phyloP scores from a whole-genome alignment of 1,140 invertebrate species.

The Anoplophora glabripennis region DNA sequence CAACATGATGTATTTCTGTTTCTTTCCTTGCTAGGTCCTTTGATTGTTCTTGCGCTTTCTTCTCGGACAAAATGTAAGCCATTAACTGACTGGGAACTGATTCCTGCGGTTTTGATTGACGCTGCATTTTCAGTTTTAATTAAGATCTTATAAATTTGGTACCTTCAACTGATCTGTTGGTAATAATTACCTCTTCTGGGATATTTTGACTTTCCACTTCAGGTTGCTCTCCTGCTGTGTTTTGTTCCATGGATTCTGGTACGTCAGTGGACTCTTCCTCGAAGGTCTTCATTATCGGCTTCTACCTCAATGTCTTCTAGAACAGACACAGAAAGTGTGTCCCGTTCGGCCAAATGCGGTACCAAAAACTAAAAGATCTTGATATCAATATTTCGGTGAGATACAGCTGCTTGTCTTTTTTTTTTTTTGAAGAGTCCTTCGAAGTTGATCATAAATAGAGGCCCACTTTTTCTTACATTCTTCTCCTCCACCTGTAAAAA shows the following conservation, averaged over 20 bases:
- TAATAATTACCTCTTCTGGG: not conserved
- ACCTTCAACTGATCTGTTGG: not conserved
- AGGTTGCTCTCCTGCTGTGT: not conserved
- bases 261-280: not conserved
- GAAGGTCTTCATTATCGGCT: not conserved
- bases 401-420: slow-evolving; percentile 24
- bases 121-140: not conserved
- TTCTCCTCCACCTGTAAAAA: slow-evolving; percentile 14
- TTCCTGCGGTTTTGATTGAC: not conserved
- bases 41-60: not conserved
- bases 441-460: slow-evolving; percentile 17
- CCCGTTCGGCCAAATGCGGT: slow-evolving; percentile 11
- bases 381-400: slow-evolving; percentile 20
- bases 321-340: slow-evolving; percentile 7
- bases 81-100: not conserved
- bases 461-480: slow-evolving; percentile 26
- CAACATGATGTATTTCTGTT: not conserved
- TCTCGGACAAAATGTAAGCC: not conserved
- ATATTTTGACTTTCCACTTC: not conserved
- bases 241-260: not conserved
- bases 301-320: not conserved
- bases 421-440: slow-evolving; percentile 17
- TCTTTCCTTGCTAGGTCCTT: not conserved
- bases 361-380: slow-evolving; percentile 19
- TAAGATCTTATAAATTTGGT: too few species aligned